A percentile compares a stretch with the other conserved stretches of the same genome.
Conservation (phyloP, 2,888 invertebrate species). For the Meiosimyza decipiens region DNA sequence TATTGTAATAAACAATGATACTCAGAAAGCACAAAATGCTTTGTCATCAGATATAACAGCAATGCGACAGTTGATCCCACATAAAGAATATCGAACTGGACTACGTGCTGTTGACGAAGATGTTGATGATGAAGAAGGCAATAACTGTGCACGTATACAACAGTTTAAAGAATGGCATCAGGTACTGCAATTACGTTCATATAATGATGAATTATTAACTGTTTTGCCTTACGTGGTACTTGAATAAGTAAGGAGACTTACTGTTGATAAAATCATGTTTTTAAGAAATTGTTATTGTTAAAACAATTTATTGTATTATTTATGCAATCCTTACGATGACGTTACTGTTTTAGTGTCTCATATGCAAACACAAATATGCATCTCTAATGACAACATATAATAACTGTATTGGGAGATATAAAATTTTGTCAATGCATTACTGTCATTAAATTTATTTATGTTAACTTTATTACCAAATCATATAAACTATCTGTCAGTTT, state of each 20-base stretch:
- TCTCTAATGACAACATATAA: too few relatives aligned
- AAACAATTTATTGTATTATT: background rate
- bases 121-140: conserved; percentile 48
- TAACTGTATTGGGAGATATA: too few relatives aligned
- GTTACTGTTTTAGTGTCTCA: background rate
- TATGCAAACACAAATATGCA: background rate
- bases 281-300: background rate
- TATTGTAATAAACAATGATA: conserved; percentile 22
- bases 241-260: conserved; percentile 72
- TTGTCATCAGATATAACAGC: conserved; percentile 15
- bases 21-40: background rate
- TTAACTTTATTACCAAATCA: too few relatives aligned
- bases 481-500: too few relatives aligned
- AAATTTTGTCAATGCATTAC: too few relatives aligned
- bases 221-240: conserved; percentile 97
- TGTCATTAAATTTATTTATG: too few relatives aligned
- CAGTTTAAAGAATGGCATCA: conserved; percentile 93
- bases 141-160: conserved; percentile 51
- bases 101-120: conserved; percentile 52
- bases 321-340: background rate
- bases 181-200: conserved; percentile 79
- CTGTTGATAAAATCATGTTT: background rate
- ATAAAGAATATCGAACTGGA: conserved; percentile 56
- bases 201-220: conserved; percentile 82
- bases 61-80: conserved; percentile 31